Base-by-base conservation (phyloP, 2,797 vertebrate genomes). In the Decapterus maruadsi region DNA sequence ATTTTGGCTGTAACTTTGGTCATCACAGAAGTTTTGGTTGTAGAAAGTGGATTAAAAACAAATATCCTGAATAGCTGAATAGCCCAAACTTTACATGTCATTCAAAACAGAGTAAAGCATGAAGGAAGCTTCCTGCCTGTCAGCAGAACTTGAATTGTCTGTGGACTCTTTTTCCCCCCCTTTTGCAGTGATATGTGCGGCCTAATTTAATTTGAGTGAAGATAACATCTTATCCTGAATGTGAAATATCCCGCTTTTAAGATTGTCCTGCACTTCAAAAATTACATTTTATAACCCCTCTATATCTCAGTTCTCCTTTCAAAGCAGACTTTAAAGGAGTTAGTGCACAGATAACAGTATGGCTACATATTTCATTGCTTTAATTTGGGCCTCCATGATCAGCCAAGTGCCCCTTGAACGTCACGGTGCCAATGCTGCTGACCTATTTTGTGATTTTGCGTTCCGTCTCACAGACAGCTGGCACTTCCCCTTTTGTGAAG, bases 161-260 rank as follows among this genome's bases (percentile, higher is more conserved):
- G 59, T n/a, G 29, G 58, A 76, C 50, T 74, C 26, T n/a, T 61
- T 22, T 26, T 26, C 26, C n/a, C n/a, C n/a, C n/a, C n/a, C 17
- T 68, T 67, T 58, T 68, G 42, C 78, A 65, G 68, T 80, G 76
- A 78, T 75, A 84, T 90, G 66, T 85, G 63, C 80, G 11, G 86
- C 72, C 63, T 86, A 85, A 92, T 90, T 93, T 82, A 87, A 92
- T 91, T 90, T 84, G 40, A 88, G 19, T 66, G 43, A 67, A 57
- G 89, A 90, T 93, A 90, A 50, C 34, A 90, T 91, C 86, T 88
- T 85, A 91, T 90, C 75, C 79, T n/a, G 36, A 81, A 83, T 76
- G 79, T 78, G 79, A 89, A 88, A 87, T 87, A 89, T 87, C 81
- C 66, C 46, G 77, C 80, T 87, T 88, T 87, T 85, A 85, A 84